Percentiles rank a stretch among this genome's conserved stretches.
Conservation (phyloP, 2,888 invertebrate species). For the Cheilosia variabilis region DNA sequence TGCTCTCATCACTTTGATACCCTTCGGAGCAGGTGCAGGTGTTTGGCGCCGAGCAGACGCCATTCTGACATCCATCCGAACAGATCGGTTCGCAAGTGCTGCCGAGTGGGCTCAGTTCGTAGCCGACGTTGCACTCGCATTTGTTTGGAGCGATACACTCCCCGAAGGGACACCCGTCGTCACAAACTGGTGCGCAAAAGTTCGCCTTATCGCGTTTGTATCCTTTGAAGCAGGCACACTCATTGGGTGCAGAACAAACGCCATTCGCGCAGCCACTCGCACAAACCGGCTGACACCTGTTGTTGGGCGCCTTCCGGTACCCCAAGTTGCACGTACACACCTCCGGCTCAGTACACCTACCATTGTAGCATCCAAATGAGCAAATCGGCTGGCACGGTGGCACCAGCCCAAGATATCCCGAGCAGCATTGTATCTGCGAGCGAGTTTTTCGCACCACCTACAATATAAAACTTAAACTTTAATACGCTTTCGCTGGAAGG, state of each 20-base stretch:
- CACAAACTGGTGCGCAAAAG: conserved; percentile 85
- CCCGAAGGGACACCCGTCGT: conserved; percentile 85
- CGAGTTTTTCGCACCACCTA: not conserved
- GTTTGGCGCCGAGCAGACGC: conserved; percentile 84
- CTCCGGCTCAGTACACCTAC: conserved; percentile 82
- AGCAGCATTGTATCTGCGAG: conserved; percentile 13
- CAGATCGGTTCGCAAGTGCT: not conserved
- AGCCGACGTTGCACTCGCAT: conserved; percentile 9
- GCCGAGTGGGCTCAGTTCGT: conserved; percentile 28
- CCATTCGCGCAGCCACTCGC: not conserved
- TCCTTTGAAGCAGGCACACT: not conserved
- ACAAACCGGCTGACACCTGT: not conserved
- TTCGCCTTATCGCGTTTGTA: conserved; percentile 75
- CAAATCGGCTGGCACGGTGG: conserved; percentile 80
- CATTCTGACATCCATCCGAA: not conserved
- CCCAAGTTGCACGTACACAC: conserved; percentile 79
- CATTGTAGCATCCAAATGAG: conserved; percentile 81
- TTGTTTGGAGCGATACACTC: conserved; percentile 86
- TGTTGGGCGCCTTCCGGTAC: not conserved
- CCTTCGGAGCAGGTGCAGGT: conserved; percentile 79
- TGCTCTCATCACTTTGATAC: conserved; percentile 73
- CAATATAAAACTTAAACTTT: not conserved
- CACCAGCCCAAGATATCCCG: conserved; percentile 73
- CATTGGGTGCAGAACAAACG: not conserved
- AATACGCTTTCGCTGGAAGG: not conserved